phyloP scores from a whole-genome alignment of 2,797 vertebrate genomes.

The Melanotaenia maccullochi region DNA sequence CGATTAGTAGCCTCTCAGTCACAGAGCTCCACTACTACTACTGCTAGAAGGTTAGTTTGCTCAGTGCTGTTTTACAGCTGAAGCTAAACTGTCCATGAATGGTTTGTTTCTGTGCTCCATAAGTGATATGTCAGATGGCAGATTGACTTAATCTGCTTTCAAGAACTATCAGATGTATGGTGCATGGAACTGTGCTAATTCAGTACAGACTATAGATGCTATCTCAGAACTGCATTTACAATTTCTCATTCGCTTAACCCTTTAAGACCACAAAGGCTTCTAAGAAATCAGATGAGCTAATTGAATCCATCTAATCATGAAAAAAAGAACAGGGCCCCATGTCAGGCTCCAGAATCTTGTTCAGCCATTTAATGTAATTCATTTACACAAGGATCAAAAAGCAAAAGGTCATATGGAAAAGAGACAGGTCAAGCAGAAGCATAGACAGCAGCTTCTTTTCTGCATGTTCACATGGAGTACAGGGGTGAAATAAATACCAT shows the following conservation, averaged over 20 bases:
- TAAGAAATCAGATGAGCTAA: conserved; percentile 65
- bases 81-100: conserved; percentile 30
- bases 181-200: conserved; percentile 58
- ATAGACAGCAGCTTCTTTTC: conserved; percentile 27
- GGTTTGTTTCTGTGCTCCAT: conserved; percentile 18
- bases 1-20: conserved; percentile 44
- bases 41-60: conserved; percentile 9
- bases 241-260: conserved; percentile 65
- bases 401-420: conserved; percentile 42
- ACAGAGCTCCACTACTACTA: background rate
- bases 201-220: conserved; percentile 60
- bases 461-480: background rate
- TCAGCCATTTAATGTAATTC: conserved; percentile 67
- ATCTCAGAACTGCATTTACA: conserved; percentile 47
- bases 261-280: conserved; percentile 64
- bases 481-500: conserved; percentile 9
- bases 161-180: conserved; percentile 41
- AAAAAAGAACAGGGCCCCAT: conserved; percentile 50
- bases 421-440: conserved; percentile 48
- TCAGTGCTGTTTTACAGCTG: conserved; percentile 12
- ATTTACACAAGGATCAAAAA: conserved; percentile 72
- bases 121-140: conserved; percentile 59
- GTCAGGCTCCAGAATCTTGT: conserved; percentile 60
- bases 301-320: conserved; percentile 68
- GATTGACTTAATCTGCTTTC: conserved; percentile 62